Evolutionary conservation across 2,888 invertebrate species (phyloP).

Genomic region (Mylabris sibirica): DNA sequence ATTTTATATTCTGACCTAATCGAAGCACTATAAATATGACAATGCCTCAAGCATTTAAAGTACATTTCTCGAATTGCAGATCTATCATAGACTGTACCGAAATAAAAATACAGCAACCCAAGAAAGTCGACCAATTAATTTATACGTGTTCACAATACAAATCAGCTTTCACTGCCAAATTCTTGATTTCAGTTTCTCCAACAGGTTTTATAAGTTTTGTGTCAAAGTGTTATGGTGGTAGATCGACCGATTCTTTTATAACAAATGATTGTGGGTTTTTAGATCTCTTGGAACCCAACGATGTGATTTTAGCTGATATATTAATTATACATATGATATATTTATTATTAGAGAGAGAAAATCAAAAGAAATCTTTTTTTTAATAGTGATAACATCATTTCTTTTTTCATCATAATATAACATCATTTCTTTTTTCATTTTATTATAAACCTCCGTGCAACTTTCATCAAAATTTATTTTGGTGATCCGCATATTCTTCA

Average conservation of each 20-base stretch:
- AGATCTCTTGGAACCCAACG: slow-evolving; percentile 12
- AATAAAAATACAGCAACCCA: slow-evolving; percentile 19
- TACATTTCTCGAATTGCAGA: slow-evolving; percentile 15
- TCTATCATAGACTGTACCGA: slow-evolving; percentile 30
- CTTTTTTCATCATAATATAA: no score
- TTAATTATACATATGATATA: no score
- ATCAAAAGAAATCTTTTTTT: no score
- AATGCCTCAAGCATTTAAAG: slow-evolving; percentile 20
- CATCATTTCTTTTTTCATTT: no score
- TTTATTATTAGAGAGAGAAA: no score
- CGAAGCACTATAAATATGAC: slow-evolving; percentile 14
- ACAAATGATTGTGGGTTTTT: slow-evolving; percentile 7
- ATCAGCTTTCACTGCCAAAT: slow-evolving; percentile 13
- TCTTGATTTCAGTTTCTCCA: neutral
- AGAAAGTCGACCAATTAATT: slow-evolving; percentile 13
- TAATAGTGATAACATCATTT: no score
- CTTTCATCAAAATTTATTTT: no score
- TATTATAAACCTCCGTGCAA: neutral
- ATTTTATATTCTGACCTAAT: slow-evolving; percentile 20
- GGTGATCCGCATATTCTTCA: no score
- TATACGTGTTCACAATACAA: slow-evolving; percentile 16
- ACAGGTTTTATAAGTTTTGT: slow-evolving; percentile 5
- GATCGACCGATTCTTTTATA: slow-evolving; percentile 9
- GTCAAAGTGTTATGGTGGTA: slow-evolving; percentile 5
- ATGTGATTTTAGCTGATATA: slow-evolving; percentile 15